Evolutionary conservation across 2,888 invertebrate species (phyloP), one percentile per base, ranked within the genome.

Genomic region (Drosophila sordidapex): DNA sequence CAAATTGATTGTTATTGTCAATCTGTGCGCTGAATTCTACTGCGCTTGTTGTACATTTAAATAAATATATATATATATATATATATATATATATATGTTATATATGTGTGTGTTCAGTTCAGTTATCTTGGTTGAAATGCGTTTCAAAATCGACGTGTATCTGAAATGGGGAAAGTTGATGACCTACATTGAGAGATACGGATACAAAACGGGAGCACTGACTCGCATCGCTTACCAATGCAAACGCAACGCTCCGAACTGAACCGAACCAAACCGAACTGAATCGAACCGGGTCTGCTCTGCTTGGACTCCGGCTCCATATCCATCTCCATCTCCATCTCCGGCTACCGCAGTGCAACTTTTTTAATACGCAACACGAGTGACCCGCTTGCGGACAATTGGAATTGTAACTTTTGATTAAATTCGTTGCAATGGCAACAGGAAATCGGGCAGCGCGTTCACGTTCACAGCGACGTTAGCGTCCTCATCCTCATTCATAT

Each of bases 361-460:
- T 89, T 86, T 86, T 89, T 87, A 89, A 86, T 90, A 81, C 86
- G 82, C 87, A 82, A 89, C 90, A 89, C 83, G 89, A 79, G 79
- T 91, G 91, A 91, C 90, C 91, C 88, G 88, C 81, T 89, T 91
- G 86, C 86, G 81, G 88, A 83, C 90, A 90, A 90, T 87, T 87
- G 90, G 80, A 86, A 86, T 85, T 87, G 91, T 89, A 91, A 89
- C 91, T 91, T 89, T 89, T 91, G 90, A 90, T 90, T 90, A 90
- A 90, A 90, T 90, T 90, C 90, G 87, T 79, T 80, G 81, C 89
- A 85, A 81, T 87, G 79, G 88, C 85, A 87, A 81, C 76, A 70
- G 87, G 68, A 74, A 81, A 70, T 70, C 79, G 86, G 53, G 43
- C 60, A 62, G 40, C 66, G 59, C 58, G 53, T 54, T 27, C 25